Evolutionary conservation across 2,888 invertebrate species (phyloP).

Genomic region (Drosophila pegasa): DNA sequence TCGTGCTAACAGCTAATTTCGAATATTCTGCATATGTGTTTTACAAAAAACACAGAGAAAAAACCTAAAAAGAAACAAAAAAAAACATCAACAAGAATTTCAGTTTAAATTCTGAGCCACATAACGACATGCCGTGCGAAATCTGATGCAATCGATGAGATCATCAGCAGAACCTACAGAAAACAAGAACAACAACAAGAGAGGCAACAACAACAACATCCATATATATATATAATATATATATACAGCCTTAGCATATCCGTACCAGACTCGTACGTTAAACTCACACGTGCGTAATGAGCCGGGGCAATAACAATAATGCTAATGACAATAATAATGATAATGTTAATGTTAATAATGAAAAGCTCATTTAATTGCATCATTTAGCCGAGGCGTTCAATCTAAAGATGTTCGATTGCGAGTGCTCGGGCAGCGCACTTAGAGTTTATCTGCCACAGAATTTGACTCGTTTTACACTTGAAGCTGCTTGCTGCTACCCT

Average conservation of each 20-base stretch:
- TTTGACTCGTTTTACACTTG: conserved; percentile 19
- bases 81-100: conserved; percentile 56
- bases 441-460: conserved; percentile 3
- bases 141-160: conserved; percentile 82
- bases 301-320: conserved; percentile 53
- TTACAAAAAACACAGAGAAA: conserved; percentile 20
- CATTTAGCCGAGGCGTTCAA: conserved; percentile 25
- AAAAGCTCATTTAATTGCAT: conserved; percentile 40
- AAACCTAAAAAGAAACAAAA: neutral
- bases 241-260: conserved; percentile 49
- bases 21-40: conserved; percentile 71
- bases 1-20: conserved; percentile 75
- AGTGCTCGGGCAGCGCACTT: conserved; percentile 10
- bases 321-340: conserved; percentile 46
- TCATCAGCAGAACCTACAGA: conserved; percentile 66
- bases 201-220: conserved; percentile 22
- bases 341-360: conserved; percentile 22
- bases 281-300: conserved; percentile 63
- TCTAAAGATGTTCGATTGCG: conserved; percentile 17
- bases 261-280: conserved; percentile 43
- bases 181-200: conserved; percentile 20
- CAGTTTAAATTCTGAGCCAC: conserved; percentile 71
- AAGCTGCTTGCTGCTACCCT: conserved; percentile 11
- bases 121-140: conserved; percentile 77
- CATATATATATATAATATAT: conserved; percentile 1